Base-by-base conservation (phyloP, 2,113 vertebrate species). In the Gavialis gangeticus region DNA sequence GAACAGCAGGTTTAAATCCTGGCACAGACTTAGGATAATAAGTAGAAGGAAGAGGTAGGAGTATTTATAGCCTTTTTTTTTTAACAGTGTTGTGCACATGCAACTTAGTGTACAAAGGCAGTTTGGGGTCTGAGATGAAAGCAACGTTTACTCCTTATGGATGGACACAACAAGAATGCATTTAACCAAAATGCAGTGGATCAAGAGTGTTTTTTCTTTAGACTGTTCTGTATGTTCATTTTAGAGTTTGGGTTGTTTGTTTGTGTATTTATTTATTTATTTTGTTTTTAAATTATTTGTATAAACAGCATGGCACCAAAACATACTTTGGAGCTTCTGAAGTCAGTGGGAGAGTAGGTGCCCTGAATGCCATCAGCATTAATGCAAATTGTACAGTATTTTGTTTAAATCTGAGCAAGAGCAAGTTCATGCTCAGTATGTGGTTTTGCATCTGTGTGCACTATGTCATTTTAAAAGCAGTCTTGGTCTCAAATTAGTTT, bases 311-410 rank as follows among this genome's bases (percentile, higher is more conserved):
- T 37, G 37, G 30, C 34, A 37, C 22, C n/a, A 5, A 71, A 71
- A 37, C 69, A 37, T 71, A 30, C 34, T 71, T 85, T 56, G 66
- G 21, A 54, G 24, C 81, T 66, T 21, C 30, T 81, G 25, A 66
- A 75, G 9, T 79, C 6, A 55, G 57, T 8, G 54, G 55, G 60
- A 85, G 56, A 10, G 30, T 57, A 16, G 37, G 46, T 80, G 34
- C 75, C 75, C n/a, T 62, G 25, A 75, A 71, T 9, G 22, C 25
- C 81, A 75, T 64, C 22, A n/a, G 5, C 34, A 57, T 79, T 88
- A 58, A 63, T 94, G 91, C 94, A 92, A 93, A 96, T 95, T 34
- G 17, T 75, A 0, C 0, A 16, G 83, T 91, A 78, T 89, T 92
- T 82, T 75, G 3, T 30, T 88, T 80, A 73, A 34, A 2, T 69